Conservation (phyloP, 2,888 invertebrate species). For the Tetragonula carbonaria region DNA sequence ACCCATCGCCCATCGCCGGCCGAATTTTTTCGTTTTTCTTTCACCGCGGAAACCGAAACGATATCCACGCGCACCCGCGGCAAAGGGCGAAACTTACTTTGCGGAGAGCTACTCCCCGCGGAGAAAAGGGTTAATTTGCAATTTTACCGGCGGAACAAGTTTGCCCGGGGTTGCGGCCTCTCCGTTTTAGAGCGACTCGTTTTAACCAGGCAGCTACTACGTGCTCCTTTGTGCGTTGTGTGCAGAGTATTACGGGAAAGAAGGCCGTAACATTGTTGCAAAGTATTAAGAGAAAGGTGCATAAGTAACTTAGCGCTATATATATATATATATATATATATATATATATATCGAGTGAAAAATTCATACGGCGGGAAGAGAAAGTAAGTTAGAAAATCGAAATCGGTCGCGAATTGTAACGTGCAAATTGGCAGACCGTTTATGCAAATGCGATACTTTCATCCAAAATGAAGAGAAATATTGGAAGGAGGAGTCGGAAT, state of each 20-base stretch:
- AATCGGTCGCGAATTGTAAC: no score
- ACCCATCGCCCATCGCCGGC: background rate
- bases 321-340: no score
- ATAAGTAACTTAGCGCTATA: background rate
- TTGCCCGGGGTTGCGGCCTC: conserved; percentile 3
- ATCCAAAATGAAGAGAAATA: no score
- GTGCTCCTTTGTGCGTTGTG: background rate
- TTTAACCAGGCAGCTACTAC: background rate
- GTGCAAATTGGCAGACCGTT: no score
- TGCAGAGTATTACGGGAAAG: background rate
- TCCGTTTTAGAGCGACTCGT: conserved; percentile 16
- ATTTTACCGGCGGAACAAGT: conserved; percentile 40
- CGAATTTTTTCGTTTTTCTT: conserved; percentile 61
- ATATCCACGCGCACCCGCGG: conserved; percentile 17
- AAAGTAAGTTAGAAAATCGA: no score
- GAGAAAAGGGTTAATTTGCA: conserved; percentile 53
- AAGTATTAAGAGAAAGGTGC: background rate
- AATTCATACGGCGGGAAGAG: no score
- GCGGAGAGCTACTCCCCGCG: conserved; percentile 15
- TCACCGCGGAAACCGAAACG: conserved; percentile 8
- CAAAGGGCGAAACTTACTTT: conserved; percentile 18
- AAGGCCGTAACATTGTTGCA: background rate
- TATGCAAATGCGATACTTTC: no score
- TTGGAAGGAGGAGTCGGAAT: no score
- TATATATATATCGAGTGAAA: no score